Conservation (phyloP, 37 sponge, comb jelly and placozoan species). For the Diacarnus erythraeanus region DNA sequence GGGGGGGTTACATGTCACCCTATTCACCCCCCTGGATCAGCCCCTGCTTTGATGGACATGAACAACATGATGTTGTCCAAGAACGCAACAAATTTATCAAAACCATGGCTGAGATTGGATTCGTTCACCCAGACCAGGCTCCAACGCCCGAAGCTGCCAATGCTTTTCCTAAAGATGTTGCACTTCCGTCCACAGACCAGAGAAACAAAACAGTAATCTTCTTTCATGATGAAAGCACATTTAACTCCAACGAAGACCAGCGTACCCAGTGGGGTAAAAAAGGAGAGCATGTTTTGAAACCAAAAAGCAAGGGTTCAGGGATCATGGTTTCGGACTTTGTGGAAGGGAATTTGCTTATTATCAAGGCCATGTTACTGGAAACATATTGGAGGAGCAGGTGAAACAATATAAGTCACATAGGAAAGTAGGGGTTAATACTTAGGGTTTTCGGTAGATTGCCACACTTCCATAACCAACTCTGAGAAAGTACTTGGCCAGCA, state of each 20-base stretch:
- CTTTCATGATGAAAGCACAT: slow-evolving; percentile 30
- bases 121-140: slow-evolving; percentile 10
- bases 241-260: slow-evolving; percentile 18
- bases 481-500: too few species aligned
- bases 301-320: slow-evolving; percentile 8
- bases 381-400: too few species aligned
- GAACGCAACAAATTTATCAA: slow-evolving; percentile 21
- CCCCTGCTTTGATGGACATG: slow-evolving; percentile 60
- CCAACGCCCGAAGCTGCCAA: slow-evolving; percentile 31
- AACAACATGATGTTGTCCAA: slow-evolving; percentile 36
- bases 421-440: too few species aligned
- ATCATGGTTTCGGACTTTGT: slow-evolving; percentile 38
- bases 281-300: slow-evolving; percentile 5
- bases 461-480: too few species aligned
- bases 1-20: too few species aligned
- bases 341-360: too few species aligned
- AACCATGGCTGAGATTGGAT: slow-evolving; percentile 40
- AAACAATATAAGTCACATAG: too few species aligned
- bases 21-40: too few species aligned
- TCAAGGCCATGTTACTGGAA: too few species aligned
- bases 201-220: slow-evolving; percentile 21
- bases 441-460: too few species aligned
- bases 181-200: background rate
- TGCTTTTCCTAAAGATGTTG: slow-evolving; percentile 25
- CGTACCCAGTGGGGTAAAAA: slow-evolving; percentile 14